phyloP scores from a whole-genome alignment of 1,140 invertebrate genomes.

The Stegodyphus mimosarum region DNA sequence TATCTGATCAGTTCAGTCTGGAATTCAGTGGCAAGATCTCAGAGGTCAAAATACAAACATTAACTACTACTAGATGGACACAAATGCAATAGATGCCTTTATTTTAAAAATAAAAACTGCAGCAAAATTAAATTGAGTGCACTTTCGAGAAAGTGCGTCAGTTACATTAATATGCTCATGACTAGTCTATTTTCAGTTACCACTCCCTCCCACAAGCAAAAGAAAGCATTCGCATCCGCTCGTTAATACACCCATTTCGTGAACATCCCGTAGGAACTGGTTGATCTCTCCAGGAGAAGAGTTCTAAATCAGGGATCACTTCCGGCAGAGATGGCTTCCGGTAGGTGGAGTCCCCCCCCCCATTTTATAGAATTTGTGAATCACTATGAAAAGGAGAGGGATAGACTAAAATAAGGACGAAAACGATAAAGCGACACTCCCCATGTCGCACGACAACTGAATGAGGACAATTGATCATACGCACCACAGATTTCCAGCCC shows the following conservation, averaged over 20 bases:
- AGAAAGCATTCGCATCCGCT: neutral
- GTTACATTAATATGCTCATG: too few relatives aligned
- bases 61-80: too few relatives aligned
- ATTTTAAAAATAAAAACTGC: too few relatives aligned
- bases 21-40: too few relatives aligned
- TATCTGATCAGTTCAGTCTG: too few relatives aligned
- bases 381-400: neutral
- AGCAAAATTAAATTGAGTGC: too few relatives aligned
- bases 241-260: neutral
- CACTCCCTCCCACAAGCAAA: too few relatives aligned
- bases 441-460: slow-evolving; percentile 15
- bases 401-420: neutral
- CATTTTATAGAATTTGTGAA: neutral
- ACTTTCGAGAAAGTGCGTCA: too few relatives aligned
- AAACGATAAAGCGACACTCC: neutral
- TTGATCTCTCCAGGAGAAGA: neutral
- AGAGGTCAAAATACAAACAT: too few relatives aligned
- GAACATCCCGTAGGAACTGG: slow-evolving; percentile 22
- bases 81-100: too few relatives aligned
- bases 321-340: slow-evolving; percentile 8
- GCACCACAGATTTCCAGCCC: neutral
- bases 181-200: too few relatives aligned
- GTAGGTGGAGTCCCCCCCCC: slow-evolving; percentile 22
- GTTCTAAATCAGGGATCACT: slow-evolving; percentile 49
- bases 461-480: slow-evolving; percentile 46